phyloP scores from a whole-genome alignment of 1,140 invertebrate species.

The Drosophila tropicalis region DNA sequence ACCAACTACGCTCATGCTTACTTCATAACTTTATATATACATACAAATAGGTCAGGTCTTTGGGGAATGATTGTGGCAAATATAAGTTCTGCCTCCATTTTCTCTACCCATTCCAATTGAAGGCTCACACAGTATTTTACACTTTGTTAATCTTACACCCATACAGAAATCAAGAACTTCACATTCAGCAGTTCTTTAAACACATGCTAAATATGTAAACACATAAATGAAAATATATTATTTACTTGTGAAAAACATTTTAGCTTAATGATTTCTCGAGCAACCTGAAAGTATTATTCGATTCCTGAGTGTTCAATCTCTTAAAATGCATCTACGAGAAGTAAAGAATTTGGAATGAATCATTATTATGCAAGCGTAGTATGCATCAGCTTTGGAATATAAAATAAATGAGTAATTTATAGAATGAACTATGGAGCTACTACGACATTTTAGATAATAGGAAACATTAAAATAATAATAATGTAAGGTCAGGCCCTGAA shows the following conservation, averaged over 20 bases:
- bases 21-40: no score
- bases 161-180: not conserved
- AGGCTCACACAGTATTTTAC: not conserved
- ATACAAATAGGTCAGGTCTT: not conserved
- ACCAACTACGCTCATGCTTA: not conserved
- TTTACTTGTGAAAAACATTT: constrained; percentile 57
- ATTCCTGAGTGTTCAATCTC: no score
- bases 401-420: constrained; percentile 33
- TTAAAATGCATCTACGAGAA: constrained; percentile 2
- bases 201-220: constrained; percentile 13
- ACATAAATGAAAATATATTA: constrained; percentile 35
- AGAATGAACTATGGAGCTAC: no score
- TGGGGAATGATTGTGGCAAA: not conserved
- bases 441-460: not conserved
- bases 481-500: not conserved
- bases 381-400: constrained; percentile 1
- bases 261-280: not conserved
- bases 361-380: constrained; percentile 31
- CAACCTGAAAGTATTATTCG: no score
- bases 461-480: not conserved
- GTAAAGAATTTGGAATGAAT: constrained; percentile 46
- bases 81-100: not conserved
- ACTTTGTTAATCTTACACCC: not conserved
- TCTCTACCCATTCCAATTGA: not conserved
- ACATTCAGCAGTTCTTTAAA: not conserved